Base-by-base conservation (phyloP, 2,888 invertebrate species). In the Eudiplozoon nipponicum region DNA sequence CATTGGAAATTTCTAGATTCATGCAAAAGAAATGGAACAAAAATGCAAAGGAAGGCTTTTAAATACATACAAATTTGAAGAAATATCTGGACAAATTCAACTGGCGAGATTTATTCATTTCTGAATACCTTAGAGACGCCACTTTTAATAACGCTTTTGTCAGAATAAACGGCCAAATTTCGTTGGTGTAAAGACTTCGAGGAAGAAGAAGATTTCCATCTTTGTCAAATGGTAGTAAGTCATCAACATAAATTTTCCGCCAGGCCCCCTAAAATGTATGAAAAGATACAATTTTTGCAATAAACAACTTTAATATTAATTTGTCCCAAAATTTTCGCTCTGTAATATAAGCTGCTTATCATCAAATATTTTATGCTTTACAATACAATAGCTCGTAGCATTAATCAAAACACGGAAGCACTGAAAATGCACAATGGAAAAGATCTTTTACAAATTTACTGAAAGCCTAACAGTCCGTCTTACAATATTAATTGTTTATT, bases 261-360 rank as follows among this genome's bases (percentile, higher is more conserved):
- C 59, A 59, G 34, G 51, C 50, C 2, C 59, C 59, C 59, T 59
- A n/a, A n/a, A n/a, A n/a, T n/a, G n/a, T n/a, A n/a, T n/a, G n/a
- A n/a, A n/a, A n/a, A n/a, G 26, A 11, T n/a, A 26, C 9, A 26
- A n/a, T 9, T 26, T 11, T n/a, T 11, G 9, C 9, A 9, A 9
- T n/a, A 33, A 9, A 33, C 7, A 11, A 23, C 1, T 15, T 28
- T 22, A 18, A 15, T 21, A n/a, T 36, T 22, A 20, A 40, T 13
- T 19, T 7, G 35, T 26, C 7, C 9, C n/a, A 19, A 9, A 9
- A 7, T 36, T n/a, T 22, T 36, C 11, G 18, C 18, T 22, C 9
- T 40, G 5, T 11, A 22, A 36, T 20, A 28, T 33, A 23, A 20
- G 34, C 15, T n/a, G n/a, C n/a, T n/a, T n/a, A n/a, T n/a, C n/a